A percentile compares a stretch with the other conserved stretches of the same genome.
These are phyloP conservation scores for Balanococcus diminutus DNA, from an alignment of 2,888 invertebrate genomes.

Conservation along the genomic window DNA sequence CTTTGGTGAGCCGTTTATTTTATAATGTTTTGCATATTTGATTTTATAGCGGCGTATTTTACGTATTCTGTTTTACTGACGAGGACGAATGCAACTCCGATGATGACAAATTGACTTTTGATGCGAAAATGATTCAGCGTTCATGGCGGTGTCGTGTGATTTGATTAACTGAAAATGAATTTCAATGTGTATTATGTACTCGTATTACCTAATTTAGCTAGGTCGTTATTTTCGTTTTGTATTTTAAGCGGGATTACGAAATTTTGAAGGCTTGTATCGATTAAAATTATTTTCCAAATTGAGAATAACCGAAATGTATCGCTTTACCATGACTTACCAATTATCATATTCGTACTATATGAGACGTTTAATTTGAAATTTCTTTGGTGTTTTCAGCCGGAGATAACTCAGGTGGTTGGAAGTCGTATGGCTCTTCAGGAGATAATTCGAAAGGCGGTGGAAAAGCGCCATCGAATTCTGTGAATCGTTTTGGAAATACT, in stretches of 20 bases:
- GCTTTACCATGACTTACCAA: neutral
- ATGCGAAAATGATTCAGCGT: neutral
- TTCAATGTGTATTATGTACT: neutral
- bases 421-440: conserved; percentile 38
- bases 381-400: conserved; percentile 14
- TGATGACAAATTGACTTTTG: neutral
- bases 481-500: conserved; percentile 46
- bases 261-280: neutral
- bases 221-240: neutral
- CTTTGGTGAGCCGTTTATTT: conserved; percentile 50
- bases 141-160: neutral
- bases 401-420: conserved; percentile 45
- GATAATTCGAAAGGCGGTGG: conserved; percentile 1
- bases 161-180: neutral
- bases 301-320: neutral
- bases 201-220: neutral
- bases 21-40: neutral
- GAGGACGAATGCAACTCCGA: neutral
- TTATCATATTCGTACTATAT: neutral
- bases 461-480: neutral
- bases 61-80: neutral
- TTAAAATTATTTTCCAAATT: neutral
- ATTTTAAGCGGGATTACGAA: neutral
- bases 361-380: neutral
- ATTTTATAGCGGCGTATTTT: neutral